phyloP scores from a whole-genome alignment of 2,797 vertebrate species.

The Macrochelys suwanniensis region DNA sequence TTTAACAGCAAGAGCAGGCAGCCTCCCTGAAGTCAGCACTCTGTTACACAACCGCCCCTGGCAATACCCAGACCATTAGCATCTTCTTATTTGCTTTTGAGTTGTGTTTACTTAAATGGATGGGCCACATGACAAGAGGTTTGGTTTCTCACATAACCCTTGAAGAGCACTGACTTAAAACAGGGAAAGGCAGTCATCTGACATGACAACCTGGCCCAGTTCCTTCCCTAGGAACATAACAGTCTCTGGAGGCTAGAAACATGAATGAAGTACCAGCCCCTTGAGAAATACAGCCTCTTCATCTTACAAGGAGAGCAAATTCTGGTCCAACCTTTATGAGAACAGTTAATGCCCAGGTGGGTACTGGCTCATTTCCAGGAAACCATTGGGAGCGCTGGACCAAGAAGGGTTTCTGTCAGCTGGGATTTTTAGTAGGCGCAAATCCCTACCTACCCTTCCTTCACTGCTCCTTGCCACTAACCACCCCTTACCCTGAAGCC shows the following conservation, averaged over 20 bases:
- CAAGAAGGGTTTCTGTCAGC: not conserved
- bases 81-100: not conserved
- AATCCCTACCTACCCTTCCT: not conserved
- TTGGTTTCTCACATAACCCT: not conserved
- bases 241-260: not conserved
- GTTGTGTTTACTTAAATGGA: not conserved
- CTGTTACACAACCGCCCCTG: not conserved
- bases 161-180: not conserved
- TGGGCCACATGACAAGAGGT: not conserved
- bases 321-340: not conserved
- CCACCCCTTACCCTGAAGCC: not conserved
- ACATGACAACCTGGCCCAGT: not conserved
- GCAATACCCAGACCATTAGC: not conserved
- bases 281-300: not conserved
- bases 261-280: not conserved
- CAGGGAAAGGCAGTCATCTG: not conserved
- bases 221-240: not conserved
- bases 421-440: not conserved
- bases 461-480: not conserved
- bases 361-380: not conserved
- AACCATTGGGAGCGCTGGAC: not conserved
- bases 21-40: fast-evolving
- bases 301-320: not conserved
- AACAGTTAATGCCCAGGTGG: not conserved
- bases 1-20: not conserved